Percentiles rank a stretch among this genome's conserved stretches.
Conservation (phyloP, 2,113 vertebrate species). For the Callionymus lyra region DNA sequence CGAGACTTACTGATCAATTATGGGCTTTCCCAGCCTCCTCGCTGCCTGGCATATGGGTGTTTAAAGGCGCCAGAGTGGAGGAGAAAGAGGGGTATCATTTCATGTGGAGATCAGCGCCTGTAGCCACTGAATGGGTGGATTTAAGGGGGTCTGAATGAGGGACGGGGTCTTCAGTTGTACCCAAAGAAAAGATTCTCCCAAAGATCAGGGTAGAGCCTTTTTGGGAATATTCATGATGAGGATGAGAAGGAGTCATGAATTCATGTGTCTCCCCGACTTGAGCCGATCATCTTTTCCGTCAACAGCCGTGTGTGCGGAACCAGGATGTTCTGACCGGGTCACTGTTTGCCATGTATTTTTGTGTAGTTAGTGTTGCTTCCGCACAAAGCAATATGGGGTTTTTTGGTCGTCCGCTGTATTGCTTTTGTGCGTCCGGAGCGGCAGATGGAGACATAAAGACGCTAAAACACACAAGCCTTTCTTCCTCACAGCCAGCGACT, state of each 20-base stretch:
- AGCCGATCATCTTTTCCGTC: slow-evolving; percentile 79
- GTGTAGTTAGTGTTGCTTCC: slow-evolving; percentile 55
- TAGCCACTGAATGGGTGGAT: slow-evolving; percentile 72
- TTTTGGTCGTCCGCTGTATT: slow-evolving; percentile 54
- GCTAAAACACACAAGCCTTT: slow-evolving; percentile 62
- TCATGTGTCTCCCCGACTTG: slow-evolving; percentile 64
- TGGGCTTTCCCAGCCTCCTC: slow-evolving; percentile 71
- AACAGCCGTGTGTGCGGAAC: slow-evolving; percentile 65
- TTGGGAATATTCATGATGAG: slow-evolving; percentile 87
- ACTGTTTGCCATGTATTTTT: slow-evolving; percentile 50
- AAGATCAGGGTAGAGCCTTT: slow-evolving; percentile 73
- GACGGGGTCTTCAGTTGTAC: slow-evolving; percentile 51
- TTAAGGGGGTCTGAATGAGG: slow-evolving; percentile 54
- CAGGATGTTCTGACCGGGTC: slow-evolving; percentile 19
- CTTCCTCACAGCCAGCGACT: slow-evolving; percentile 56
- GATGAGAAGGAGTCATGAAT: slow-evolving; percentile 76
- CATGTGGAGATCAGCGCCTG: slow-evolving; percentile 75
- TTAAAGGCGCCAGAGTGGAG: slow-evolving; percentile 69
- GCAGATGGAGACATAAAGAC: slow-evolving; percentile 60
- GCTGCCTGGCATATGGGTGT: slow-evolving; percentile 69
- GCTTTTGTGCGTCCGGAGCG: slow-evolving; percentile 40
- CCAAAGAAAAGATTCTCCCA: slow-evolving; percentile 60
- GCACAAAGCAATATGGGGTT: slow-evolving; percentile 50
- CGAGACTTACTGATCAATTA: slow-evolving; percentile 82
- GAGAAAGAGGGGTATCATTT: slow-evolving; percentile 72